Evolutionary conservation across 2,888 invertebrate genomes (phyloP).

Genomic region (Apamea monoglypha): DNA sequence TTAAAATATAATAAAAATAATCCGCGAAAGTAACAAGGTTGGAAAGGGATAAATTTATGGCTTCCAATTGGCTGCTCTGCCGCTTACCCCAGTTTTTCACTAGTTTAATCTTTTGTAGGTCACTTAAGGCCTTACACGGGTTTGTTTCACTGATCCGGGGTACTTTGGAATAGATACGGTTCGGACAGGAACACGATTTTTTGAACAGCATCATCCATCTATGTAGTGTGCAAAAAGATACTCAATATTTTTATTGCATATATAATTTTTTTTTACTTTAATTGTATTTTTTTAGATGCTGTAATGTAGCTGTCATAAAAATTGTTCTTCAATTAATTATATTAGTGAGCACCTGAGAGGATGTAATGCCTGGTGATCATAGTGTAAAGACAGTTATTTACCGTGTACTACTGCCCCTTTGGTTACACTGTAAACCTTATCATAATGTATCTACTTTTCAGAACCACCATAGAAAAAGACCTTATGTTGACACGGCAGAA

Average conservation of each 20-base stretch:
- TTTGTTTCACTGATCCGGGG: slow-evolving; percentile 41
- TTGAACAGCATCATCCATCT: slow-evolving; percentile 6
- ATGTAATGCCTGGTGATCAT: not conserved
- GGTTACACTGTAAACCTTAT: not conserved
- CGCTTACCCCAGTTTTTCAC: slow-evolving; percentile 66
- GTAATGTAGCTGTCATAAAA: not conserved
- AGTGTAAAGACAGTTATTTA: not conserved
- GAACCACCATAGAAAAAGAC: too few species aligned
- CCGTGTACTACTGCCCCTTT: not conserved
- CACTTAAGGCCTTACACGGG: slow-evolving; percentile 47
- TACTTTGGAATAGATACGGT: slow-evolving; percentile 40
- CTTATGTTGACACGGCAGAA: not conserved
- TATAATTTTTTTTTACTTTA: too few species aligned
- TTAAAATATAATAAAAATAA: slow-evolving; percentile 67
- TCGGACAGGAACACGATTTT: slow-evolving; percentile 11
- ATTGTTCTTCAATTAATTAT: not conserved
- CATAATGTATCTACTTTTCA: not conserved
- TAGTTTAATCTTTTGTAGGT: slow-evolving; percentile 69
- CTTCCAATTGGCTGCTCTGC: slow-evolving; percentile 70
- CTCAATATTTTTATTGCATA: too few species aligned
- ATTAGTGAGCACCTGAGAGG: too few species aligned
- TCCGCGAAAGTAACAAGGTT: slow-evolving; percentile 62
- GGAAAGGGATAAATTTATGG: slow-evolving; percentile 69
- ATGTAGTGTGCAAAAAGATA: not conserved
- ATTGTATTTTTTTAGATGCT: not conserved